Conservation (phyloP, 2,113 vertebrate species). For the Chloebia gouldiae region DNA sequence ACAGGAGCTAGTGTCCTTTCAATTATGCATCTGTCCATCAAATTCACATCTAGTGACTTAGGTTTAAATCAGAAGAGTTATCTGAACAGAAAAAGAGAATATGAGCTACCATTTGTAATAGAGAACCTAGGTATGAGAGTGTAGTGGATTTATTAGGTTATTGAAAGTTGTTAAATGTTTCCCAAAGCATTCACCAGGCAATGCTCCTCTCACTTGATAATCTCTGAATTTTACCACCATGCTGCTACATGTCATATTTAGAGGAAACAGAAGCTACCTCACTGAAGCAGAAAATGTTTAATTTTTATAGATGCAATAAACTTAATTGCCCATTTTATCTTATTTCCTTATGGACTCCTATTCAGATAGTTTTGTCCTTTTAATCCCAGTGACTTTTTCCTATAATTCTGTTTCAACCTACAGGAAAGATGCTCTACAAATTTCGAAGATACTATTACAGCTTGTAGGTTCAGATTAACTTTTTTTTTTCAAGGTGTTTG, state of each 20-base stretch:
- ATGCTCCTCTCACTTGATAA: neutral
- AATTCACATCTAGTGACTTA: neutral
- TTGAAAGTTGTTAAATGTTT: neutral
- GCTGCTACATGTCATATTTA: neutral
- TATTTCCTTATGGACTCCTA: neutral
- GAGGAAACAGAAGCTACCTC: neutral
- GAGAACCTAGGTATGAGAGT: neutral
- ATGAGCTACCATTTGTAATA: neutral
- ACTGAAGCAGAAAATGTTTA: neutral
- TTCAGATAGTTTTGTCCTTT: neutral
- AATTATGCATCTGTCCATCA: neutral
- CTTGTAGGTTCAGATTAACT: neutral
- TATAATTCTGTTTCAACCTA: neutral
- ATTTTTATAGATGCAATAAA: neutral
- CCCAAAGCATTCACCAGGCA: neutral
- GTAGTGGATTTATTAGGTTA: neutral
- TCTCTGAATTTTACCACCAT: neutral
- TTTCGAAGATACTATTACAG: neutral
- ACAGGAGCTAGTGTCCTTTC: neutral
- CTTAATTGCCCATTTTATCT: neutral
- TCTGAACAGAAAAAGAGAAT: neutral
- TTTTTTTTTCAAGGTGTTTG: neutral
- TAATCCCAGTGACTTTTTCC: neutral
- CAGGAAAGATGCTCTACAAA: neutral
- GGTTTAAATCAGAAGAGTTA: neutral